phyloP scores from a whole-genome alignment of 2,888 invertebrate genomes.

The Anodontia alba region DNA sequence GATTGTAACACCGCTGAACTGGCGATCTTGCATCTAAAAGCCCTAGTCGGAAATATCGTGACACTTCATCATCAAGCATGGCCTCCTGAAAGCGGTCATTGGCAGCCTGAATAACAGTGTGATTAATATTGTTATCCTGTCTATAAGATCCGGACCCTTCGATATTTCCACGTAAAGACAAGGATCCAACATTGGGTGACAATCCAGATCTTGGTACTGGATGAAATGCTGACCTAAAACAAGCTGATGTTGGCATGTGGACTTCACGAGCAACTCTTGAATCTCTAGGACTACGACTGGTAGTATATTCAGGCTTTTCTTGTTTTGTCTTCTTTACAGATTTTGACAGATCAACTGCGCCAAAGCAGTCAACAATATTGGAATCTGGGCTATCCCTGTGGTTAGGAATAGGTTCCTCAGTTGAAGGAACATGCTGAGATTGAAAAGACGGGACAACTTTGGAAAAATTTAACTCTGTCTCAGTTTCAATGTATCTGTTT shows the following conservation, averaged over 20 bases:
- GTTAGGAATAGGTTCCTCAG: neutral
- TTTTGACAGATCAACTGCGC: neutral
- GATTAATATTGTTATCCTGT: neutral
- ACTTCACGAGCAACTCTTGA: neutral
- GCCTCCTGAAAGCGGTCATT: constrained; percentile 44
- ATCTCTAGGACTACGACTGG: neutral
- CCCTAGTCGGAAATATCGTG: constrained; percentile 35
- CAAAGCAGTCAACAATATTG: neutral
- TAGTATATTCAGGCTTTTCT: neutral
- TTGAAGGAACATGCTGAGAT: neutral
- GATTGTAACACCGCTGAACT: constrained; percentile 35
- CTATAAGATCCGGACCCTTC: neutral
- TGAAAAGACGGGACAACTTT: neutral
- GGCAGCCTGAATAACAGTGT: constrained; percentile 5
- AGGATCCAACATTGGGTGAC: constrained; percentile 35
- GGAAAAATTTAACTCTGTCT: neutral
- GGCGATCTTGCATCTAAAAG: constrained; percentile 4
- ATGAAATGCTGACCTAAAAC: constrained; percentile 35
- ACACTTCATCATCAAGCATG: constrained; percentile 48
- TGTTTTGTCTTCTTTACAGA: neutral
- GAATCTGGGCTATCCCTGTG: neutral
- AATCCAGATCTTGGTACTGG: constrained; percentile 21
- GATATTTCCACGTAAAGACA: constrained; percentile 45
- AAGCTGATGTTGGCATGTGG: neutral
- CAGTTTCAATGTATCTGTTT: neutral